phyloP scores from a whole-genome alignment of 2,113 vertebrate genomes.

The Hydropotes inermis region DNA sequence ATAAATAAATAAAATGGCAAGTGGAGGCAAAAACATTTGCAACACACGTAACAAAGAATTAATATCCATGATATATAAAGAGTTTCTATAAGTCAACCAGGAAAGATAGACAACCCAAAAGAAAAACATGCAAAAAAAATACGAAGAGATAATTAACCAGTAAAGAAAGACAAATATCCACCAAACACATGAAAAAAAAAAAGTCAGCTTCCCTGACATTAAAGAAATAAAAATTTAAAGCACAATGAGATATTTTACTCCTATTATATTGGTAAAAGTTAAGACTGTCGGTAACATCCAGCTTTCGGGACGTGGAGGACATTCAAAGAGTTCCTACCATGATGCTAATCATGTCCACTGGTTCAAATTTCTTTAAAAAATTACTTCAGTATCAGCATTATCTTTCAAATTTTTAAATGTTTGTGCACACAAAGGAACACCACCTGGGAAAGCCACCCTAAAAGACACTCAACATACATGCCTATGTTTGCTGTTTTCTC shows the following conservation, averaged over 20 bases:
- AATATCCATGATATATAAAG: background rate
- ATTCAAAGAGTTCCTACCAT: background rate
- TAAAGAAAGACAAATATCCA: background rate
- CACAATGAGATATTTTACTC: background rate
- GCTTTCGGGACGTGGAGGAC: background rate
- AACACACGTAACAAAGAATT: background rate
- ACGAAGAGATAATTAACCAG: background rate
- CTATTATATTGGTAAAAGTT: background rate
- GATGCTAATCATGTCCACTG: background rate
- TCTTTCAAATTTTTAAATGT: background rate
- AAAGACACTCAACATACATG: too few species aligned
- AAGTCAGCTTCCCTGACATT: background rate
- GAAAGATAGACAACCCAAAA: background rate
- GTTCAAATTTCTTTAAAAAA: background rate
- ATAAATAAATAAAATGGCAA: background rate
- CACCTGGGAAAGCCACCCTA: background rate
- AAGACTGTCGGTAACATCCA: background rate
- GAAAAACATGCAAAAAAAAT: background rate
- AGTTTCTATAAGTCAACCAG: background rate
- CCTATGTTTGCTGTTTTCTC: background rate
- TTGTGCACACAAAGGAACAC: rapidly evolving
- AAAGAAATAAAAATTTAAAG: background rate
- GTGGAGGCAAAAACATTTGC: background rate
- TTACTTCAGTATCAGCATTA: background rate
- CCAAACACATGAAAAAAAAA: background rate